Conservation (phyloP, 2,113 vertebrate genomes). For the Sciurus niger region DNA sequence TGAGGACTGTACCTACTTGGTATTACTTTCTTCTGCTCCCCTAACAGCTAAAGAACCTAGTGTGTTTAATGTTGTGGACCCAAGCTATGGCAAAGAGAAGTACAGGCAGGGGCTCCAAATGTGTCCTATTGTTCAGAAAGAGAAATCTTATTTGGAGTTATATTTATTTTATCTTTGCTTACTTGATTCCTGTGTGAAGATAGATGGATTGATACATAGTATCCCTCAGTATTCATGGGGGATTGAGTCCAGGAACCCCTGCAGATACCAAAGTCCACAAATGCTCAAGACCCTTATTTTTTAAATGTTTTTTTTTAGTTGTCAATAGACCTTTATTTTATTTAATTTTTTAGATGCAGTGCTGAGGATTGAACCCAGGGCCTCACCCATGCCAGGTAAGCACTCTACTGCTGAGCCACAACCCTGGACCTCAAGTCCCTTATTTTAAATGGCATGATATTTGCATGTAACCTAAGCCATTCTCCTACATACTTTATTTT, state of each 20-base stretch:
- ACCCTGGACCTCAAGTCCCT: no score
- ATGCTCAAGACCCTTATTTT: no score
- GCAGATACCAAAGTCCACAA: neutral
- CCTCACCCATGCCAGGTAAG: no score
- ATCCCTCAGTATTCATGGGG: neutral
- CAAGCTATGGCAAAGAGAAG: neutral
- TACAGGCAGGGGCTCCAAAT: neutral
- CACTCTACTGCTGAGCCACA: no score
- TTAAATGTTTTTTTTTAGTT: no score
- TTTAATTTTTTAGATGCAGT: no score
- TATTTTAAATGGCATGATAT: neutral
- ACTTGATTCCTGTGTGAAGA: neutral
- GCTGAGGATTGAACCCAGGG: no score
- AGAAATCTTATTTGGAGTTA: neutral
- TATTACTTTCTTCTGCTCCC: neutral
- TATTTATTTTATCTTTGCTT: conserved; percentile 15
- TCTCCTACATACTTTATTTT: no score
- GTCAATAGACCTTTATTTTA: no score
- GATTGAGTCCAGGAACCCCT: neutral
- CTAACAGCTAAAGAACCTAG: neutral
- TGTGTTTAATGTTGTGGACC: neutral
- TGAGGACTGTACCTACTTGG: neutral
- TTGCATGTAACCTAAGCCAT: neutral
- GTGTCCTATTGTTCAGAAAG: neutral
- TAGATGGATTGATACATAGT: neutral